Evolutionary conservation across 2,113 vertebrate species (phyloP).

Genomic region (Pampusana beccarii): DNA sequence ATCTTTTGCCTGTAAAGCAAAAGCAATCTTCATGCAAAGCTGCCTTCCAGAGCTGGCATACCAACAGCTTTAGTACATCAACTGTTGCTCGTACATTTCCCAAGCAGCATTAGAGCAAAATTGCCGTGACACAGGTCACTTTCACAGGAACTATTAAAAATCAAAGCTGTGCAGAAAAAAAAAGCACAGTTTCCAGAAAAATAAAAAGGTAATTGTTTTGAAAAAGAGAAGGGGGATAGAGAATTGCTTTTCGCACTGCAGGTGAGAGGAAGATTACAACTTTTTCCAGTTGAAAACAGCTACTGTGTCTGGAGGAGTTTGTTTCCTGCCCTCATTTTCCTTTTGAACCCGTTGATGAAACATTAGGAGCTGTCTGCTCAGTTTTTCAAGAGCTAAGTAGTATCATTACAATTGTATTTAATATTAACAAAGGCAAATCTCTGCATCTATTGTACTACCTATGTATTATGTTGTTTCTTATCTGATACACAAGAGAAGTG

Average conservation of each 20-base stretch:
- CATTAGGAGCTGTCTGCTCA: background rate
- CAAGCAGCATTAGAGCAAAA: background rate
- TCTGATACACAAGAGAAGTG: background rate
- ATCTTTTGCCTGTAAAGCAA: background rate
- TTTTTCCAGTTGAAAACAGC: background rate
- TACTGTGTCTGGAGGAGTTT: background rate
- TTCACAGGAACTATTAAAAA: background rate
- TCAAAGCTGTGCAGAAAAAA: background rate
- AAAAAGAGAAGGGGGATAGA: background rate
- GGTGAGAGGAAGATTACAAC: background rate
- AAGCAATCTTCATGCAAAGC: background rate
- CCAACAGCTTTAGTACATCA: background rate
- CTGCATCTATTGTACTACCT: background rate
- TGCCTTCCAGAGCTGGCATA: background rate
- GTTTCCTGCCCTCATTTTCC: background rate
- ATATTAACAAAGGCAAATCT: conserved; percentile 1
- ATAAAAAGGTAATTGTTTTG: background rate
- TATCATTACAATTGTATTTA: background rate
- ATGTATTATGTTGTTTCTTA: background rate
- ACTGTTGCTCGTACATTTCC: background rate
- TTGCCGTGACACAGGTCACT: background rate
- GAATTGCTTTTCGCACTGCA: background rate
- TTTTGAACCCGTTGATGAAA: background rate
- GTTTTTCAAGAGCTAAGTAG: background rate
- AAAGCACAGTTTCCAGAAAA: background rate